Conservation (phyloP, 2,888 invertebrate species). For the Drosophila borealis region DNA sequence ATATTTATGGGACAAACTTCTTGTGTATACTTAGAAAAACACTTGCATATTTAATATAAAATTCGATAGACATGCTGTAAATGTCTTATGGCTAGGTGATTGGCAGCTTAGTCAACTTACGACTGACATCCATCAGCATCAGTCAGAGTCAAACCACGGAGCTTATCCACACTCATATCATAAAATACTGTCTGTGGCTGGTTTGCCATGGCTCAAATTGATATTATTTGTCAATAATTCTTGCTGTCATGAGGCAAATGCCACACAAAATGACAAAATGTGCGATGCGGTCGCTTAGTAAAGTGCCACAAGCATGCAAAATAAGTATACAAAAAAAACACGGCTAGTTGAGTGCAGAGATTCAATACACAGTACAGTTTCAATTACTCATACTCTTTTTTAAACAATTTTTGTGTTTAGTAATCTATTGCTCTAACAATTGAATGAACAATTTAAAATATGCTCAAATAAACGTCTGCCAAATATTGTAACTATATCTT, state of each 20-base stretch:
- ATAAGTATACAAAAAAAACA: background rate
- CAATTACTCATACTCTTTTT: background rate
- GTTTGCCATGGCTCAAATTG: conserved; percentile 60
- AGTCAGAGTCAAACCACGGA: conserved; percentile 40
- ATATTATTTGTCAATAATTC: conserved; percentile 70
- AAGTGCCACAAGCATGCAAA: conserved; percentile 21
- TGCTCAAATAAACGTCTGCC: too few species aligned
- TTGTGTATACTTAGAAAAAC: background rate
- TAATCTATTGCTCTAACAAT: background rate
- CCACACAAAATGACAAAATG: conserved; percentile 56
- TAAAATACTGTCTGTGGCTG: background rate
- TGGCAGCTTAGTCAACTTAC: conserved; percentile 30
- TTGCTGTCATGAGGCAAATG: conserved; percentile 44
- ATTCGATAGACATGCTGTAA: conserved; percentile 9
- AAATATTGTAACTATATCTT: background rate
- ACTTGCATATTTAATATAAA: conserved; percentile 12
- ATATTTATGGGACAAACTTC: too few species aligned
- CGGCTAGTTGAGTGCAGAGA: background rate
- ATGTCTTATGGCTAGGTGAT: conserved; percentile 12
- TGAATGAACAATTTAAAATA: background rate
- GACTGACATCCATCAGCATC: conserved; percentile 66
- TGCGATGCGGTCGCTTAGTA: conserved; percentile 39
- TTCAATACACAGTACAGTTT: background rate
- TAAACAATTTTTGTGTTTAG: background rate
- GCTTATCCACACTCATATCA: conserved; percentile 28